phyloP scores from a whole-genome alignment of 1,140 invertebrate genomes.

The Drosophila sturtevanti region DNA sequence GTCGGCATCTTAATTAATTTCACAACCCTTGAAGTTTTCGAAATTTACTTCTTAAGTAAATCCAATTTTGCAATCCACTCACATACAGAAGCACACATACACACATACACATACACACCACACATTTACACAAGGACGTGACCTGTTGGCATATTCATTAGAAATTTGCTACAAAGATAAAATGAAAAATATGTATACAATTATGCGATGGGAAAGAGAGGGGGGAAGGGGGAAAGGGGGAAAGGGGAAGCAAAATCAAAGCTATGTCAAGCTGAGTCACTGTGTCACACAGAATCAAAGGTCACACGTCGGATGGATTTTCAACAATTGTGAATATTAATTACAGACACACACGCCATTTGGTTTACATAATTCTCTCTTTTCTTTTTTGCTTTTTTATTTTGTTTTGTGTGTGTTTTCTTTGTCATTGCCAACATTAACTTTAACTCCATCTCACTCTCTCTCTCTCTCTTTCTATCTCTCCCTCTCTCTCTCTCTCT shows the following conservation, averaged over 20 bases:
- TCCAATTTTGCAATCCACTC: constrained; percentile 1
- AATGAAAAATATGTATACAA: not conserved
- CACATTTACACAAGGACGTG: too few relatives aligned
- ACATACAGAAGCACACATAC: constrained; percentile 20
- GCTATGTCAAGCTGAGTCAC: not conserved
- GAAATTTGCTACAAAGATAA: constrained; percentile 9
- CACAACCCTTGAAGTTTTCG: not conserved
- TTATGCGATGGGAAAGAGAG: not conserved
- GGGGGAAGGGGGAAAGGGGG: too few relatives aligned
- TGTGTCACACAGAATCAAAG: constrained; percentile 5
- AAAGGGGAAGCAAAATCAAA: not conserved
- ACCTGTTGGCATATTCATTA: constrained; percentile 7
- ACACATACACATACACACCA: not conserved
- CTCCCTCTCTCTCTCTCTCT: not conserved
- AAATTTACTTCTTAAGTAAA: constrained; percentile 1
- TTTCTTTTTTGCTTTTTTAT: not conserved
- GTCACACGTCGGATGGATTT: not conserved
- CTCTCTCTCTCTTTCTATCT: too few relatives aligned
- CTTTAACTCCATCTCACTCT: not conserved
- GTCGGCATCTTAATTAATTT: constrained; percentile 1
- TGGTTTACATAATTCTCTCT: not conserved
- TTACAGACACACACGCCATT: constrained; percentile 4
- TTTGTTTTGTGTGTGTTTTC: not conserved
- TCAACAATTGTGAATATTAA: constrained; percentile 5
- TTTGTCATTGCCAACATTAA: not conserved